Evolutionary conservation across 2,797 vertebrate species (phyloP), one percentile per base, ranked within the genome.

Genomic region (Craterocephalus amniculus): DNA sequence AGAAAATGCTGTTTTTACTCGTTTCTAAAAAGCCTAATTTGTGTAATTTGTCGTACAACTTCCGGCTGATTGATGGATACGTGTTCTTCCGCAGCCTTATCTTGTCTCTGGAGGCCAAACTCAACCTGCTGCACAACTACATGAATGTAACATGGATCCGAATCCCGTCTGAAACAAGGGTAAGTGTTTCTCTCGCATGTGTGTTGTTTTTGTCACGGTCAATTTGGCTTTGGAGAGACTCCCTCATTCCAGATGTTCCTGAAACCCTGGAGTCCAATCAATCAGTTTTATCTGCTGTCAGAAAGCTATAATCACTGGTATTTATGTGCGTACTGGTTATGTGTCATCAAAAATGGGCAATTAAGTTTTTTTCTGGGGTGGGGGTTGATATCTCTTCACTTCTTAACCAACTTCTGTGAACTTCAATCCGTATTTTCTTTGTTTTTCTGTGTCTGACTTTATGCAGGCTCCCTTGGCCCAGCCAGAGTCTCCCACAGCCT

Each of bases 111-210:
- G 98, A 99, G 93, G 97, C 98, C 91, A 99, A 99, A 91, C 95
- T 99, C 85, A 98, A 97, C 88, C 96, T 99, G 83, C 95, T 99
- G 81, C 98, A 99, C 95, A 99, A 95, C 96, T 99, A 99, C 94
- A 99, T 99, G 98, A 99, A 99, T 93, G 98, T 99, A 94, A 99
- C 98, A 0, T 99, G 98, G 98, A 98, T 99, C 87, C 96, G 97
- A 83, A 99, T 99, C 88, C 97, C 97, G 60, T 99, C 97, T 1
- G 98, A 99, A 95, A 98, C 98, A 87, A 95, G 97, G 96, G 98
- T 99, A 88, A 93, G 67, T 62, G 55, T 59, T 76, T 65, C 58
- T 63, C 43, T 54, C 59, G 52, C 81, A 76, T 27, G 16, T 79
- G 76, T 58, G 61, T 72, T 45, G 12, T 49, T 54, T 83, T 88